These are phyloP conservation scores for Lacanobia wlatinum DNA, from an alignment of 2,888 invertebrate species.

Conservation along the genomic window DNA sequence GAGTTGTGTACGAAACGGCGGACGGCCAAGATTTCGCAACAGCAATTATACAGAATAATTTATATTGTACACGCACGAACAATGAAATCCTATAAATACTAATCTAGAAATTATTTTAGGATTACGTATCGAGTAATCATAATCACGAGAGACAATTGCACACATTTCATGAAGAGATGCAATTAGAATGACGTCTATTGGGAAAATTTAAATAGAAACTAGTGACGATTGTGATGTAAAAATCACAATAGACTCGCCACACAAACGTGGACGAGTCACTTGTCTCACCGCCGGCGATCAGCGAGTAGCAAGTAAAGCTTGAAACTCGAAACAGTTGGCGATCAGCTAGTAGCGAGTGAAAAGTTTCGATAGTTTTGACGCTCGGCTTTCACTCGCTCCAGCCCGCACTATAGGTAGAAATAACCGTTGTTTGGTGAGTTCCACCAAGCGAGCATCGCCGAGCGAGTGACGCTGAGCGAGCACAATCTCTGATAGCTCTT, in stretches of 20 bases:
- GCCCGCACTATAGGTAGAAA: too few relatives aligned
- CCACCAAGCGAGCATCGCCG: too few relatives aligned
- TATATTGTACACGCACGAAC: conserved; percentile 45
- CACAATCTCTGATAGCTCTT: too few relatives aligned
- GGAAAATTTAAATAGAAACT: conserved; percentile 31
- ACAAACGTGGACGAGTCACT: too few relatives aligned
- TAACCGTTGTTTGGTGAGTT: too few relatives aligned
- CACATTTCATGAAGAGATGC: conserved; percentile 32
- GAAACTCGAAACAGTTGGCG: too few relatives aligned
- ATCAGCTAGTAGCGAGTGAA: too few relatives aligned
- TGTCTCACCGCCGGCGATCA: too few relatives aligned
- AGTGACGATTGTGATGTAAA: conserved; percentile 2
- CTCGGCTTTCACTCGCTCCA: too few relatives aligned
- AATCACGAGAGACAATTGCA: neutral
- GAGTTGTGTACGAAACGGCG: conserved; percentile 43
- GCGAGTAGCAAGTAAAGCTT: too few relatives aligned
- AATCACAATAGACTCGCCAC: conserved; percentile 7
- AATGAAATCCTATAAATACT: conserved; percentile 44
- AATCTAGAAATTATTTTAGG: conserved; percentile 22
- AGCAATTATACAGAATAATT: conserved; percentile 52
- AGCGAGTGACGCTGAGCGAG: too few relatives aligned
- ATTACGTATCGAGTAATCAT: neutral
- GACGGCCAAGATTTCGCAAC: conserved; percentile 52
- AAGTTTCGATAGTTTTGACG: too few relatives aligned
- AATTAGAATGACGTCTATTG: conserved; percentile 43